Conservation (phyloP, 2,888 invertebrate genomes). For the Cheilosia impressa region DNA sequence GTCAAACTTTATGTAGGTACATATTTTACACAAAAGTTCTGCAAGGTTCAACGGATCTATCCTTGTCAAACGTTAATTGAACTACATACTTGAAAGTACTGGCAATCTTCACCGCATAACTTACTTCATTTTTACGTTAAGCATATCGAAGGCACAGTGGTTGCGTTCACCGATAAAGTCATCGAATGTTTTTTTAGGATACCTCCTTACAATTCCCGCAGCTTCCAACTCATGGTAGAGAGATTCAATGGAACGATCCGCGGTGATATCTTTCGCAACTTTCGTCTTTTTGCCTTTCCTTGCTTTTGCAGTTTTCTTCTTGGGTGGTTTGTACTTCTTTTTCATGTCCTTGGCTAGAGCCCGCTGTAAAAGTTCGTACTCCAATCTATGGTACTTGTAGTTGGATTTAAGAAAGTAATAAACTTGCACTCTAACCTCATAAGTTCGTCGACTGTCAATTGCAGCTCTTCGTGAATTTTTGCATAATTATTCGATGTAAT, state of each 20-base stretch:
- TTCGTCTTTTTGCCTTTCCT: conserved; percentile 83
- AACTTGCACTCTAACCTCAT: conserved; percentile 79
- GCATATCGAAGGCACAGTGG: conserved; percentile 84
- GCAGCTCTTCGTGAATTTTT: conserved; percentile 85
- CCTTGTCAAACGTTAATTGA: too few species aligned
- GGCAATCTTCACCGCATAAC: neutral
- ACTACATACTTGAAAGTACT: too few species aligned
- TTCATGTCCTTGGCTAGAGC: conserved; percentile 82
- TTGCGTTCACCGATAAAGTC: conserved; percentile 88
- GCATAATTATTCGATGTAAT: conserved; percentile 84
- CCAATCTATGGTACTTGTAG: conserved; percentile 77
- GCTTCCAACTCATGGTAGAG: conserved; percentile 87
- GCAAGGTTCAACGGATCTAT: too few species aligned
- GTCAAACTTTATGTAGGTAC: too few species aligned
- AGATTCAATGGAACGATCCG: conserved; percentile 86
- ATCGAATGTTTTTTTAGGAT: conserved; percentile 85
- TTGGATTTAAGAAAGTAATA: neutral
- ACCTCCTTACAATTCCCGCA: conserved; percentile 85
- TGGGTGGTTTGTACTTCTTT: conserved; percentile 78
- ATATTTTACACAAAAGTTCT: too few species aligned
- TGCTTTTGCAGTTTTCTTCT: conserved; percentile 76
- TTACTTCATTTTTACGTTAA: conserved; percentile 52
- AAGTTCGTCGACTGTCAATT: conserved; percentile 84
- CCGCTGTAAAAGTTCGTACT: conserved; percentile 82
- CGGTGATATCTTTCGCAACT: conserved; percentile 85